Evolutionary conservation across 2,113 vertebrate genomes (phyloP), one percentile per base, ranked within the genome.

Genomic region (Odontophorus gujanensis): DNA sequence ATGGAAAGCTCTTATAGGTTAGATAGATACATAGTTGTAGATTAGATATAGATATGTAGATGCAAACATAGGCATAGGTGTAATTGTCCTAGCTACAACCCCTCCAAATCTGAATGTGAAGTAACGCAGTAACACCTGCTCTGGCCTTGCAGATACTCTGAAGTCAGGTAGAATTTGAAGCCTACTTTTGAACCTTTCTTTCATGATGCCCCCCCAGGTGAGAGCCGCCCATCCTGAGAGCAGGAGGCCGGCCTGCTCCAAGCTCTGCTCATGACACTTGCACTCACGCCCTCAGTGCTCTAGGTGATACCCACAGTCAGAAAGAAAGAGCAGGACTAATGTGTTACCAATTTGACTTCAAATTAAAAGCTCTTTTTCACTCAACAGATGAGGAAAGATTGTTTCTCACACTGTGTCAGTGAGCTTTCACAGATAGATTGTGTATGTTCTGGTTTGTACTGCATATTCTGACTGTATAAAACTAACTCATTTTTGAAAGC

Each of bases 281-380:
- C 34, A 63, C 9, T 50, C 24, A 42, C 0, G 5, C 9, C 11
- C 32, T 63, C 0, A 0, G 30, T 59, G 43, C 77, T 81, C 0
- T n/a, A 0, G 19, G 28, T 42, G 28, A 32, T 30, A 55, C 25
- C 66, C 73, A 42, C 16, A 66, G 18, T n/a, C n/a, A n/a, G n/a
- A n/a, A n/a, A n/a, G n/a, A n/a, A n/a, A n/a, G n/a, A n/a, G n/a
- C n/a, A n/a, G n/a, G n/a, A n/a, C n/a, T n/a, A n/a, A n/a, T n/a
- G n/a, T n/a, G n/a, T n/a, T n/a, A n/a, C n/a, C n/a, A n/a, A n/a
- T 79, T 84, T 43, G 22, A 72, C 79, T 96, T 89, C 66, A 0
- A 0, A 17, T 75, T 68, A 72, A 67, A 71, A 75, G 5, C 3
- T 72, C 20, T 68, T 90, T 89, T 91, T 65, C 65, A 22, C 63